These are phyloP conservation scores for Platycheirus rosarum DNA, from an alignment of 2,888 invertebrate genomes.

Conservation along the genomic window DNA sequence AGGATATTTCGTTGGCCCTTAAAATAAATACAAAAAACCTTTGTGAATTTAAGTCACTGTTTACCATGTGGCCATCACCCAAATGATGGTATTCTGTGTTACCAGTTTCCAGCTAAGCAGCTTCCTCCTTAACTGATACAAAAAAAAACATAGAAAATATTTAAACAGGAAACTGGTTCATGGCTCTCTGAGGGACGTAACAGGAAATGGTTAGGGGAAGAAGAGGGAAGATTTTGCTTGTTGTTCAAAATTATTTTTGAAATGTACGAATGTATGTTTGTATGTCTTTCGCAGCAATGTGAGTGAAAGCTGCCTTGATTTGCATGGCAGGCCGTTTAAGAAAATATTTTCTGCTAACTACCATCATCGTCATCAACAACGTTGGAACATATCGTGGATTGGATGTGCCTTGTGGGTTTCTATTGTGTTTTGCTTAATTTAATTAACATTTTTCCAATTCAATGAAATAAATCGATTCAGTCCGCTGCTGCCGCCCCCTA, in stretches of 20 bases:
- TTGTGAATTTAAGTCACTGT: slow-evolving; percentile 51
- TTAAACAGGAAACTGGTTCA: slow-evolving; percentile 37
- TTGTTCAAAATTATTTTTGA: slow-evolving; percentile 5
- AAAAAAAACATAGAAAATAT: slow-evolving; percentile 41
- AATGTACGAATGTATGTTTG: neutral
- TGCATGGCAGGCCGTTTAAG: slow-evolving; percentile 29
- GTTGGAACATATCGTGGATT: neutral
- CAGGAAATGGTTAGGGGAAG: slow-evolving; percentile 9
- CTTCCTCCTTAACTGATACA: slow-evolving; percentile 12
- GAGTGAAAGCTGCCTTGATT: slow-evolving; percentile 34
- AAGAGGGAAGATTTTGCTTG: slow-evolving; percentile 10
- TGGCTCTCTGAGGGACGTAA: slow-evolving; percentile 27
- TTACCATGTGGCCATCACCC: slow-evolving; percentile 53
- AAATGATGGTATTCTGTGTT: slow-evolving; percentile 32
- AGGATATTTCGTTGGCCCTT: slow-evolving; percentile 7
- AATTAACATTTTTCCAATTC: slow-evolving; percentile 41
- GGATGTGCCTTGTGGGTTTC: slow-evolving; percentile 5
- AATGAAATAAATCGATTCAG: slow-evolving; percentile 43
- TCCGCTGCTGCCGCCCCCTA: neutral
- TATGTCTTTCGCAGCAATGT: neutral
- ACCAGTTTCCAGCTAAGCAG: slow-evolving; percentile 27
- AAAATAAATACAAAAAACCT: slow-evolving; percentile 44
- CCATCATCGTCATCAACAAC: slow-evolving; percentile 24
- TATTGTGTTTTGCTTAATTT: slow-evolving; percentile 33
- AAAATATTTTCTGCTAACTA: slow-evolving; percentile 41